These are phyloP conservation scores for Chloroceryle aenea DNA, from an alignment of 2,113 vertebrate species.

Conservation along the genomic window DNA sequence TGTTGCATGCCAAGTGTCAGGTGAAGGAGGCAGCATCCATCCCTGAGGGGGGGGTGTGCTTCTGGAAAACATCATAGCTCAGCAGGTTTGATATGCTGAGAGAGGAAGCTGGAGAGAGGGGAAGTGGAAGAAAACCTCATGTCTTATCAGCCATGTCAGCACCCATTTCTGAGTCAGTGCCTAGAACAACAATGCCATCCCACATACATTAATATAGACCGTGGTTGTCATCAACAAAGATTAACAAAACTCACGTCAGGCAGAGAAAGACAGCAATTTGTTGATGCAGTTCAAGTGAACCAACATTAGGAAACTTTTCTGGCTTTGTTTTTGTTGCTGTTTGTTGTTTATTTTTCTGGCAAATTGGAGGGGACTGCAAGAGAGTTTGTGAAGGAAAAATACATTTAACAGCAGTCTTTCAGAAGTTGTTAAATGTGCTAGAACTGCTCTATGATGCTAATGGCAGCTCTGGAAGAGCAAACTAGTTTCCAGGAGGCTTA, in stretches of 20 bases:
- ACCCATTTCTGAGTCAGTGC: not conserved
- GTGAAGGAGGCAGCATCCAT: not conserved
- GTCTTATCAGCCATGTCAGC: not conserved
- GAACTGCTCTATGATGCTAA: not conserved
- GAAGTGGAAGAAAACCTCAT: not conserved
- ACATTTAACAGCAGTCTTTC: not conserved
- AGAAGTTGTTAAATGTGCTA: not conserved
- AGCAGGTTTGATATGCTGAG: accelerated
- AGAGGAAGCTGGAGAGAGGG: not conserved
- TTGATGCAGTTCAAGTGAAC: not conserved
- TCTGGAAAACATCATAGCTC: not conserved
- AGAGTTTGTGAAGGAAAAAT: not conserved
- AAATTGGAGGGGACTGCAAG: not conserved
- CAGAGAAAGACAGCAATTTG: not conserved
- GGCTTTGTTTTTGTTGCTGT: not conserved
- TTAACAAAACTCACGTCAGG: not conserved
- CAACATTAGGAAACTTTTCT: not conserved
- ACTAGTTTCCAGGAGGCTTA: not conserved
- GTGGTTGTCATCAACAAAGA: not conserved
- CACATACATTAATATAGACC: accelerated
- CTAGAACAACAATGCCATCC: accelerated
- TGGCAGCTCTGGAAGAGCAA: not conserved
- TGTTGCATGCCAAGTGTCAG: not conserved
- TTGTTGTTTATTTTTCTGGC: not conserved
- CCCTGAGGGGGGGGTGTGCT: not conserved